phyloP scores from a whole-genome alignment of 2,113 vertebrate species.

The Triplophysa dalaica region DNA sequence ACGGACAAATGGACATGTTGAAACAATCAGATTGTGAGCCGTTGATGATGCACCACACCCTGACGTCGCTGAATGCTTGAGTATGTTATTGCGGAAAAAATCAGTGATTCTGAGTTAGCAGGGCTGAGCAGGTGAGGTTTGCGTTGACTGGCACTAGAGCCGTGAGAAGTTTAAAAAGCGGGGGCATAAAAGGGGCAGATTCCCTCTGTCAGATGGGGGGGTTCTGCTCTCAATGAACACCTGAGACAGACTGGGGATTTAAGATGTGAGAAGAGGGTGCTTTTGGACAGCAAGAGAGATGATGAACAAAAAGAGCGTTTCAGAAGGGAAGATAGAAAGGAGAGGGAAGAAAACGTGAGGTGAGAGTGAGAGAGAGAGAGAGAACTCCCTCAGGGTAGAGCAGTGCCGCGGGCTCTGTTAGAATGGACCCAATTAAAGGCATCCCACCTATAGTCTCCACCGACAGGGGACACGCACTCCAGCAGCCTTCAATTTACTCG shows the following conservation, averaged over 20 bases:
- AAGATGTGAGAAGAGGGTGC: neutral
- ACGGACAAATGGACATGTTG: neutral
- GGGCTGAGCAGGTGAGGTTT: neutral
- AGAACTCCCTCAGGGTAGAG: slow-evolving; percentile 58
- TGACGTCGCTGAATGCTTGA: no score
- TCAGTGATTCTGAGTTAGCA: neutral
- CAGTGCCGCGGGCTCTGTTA: slow-evolving; percentile 61
- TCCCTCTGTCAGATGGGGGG: neutral
- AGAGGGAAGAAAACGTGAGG: slow-evolving; percentile 37
- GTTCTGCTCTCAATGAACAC: neutral
- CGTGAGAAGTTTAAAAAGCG: neutral
- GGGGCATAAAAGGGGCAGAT: slow-evolving; percentile 13
- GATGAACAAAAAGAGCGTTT: slow-evolving; percentile 6
- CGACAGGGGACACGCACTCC: slow-evolving; percentile 58
- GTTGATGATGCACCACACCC: no score
- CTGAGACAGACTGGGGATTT: neutral
- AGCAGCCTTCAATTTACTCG: slow-evolving; percentile 53
- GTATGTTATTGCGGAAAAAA: neutral
- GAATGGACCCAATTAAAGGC: slow-evolving; percentile 77
- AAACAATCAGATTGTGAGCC: no score
- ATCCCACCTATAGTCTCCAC: slow-evolving; percentile 73
- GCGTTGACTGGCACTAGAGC: slow-evolving; percentile 12
- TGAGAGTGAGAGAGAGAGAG: slow-evolving; percentile 50
- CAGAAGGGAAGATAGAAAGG: slow-evolving; percentile 23
- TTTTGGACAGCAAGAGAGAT: slow-evolving; percentile 1